Evolutionary conservation across 2,888 invertebrate species (phyloP), one percentile per base, ranked within the genome.

Genomic region (Penaeus monodon): DNA sequence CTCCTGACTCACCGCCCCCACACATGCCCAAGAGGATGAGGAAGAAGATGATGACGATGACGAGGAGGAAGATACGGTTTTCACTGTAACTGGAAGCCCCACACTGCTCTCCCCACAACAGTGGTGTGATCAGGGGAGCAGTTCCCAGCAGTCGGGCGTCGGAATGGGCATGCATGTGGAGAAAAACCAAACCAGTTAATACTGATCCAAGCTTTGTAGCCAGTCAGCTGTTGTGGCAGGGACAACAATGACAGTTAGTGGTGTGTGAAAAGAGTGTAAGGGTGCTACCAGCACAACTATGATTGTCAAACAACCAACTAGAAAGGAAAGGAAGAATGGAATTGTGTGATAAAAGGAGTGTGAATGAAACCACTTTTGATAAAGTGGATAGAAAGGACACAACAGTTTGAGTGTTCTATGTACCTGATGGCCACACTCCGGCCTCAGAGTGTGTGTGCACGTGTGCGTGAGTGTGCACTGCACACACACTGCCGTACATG

Each of bases 391-490:
- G 86, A 83, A 83, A 82, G 86, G 86, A 87, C 86, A 87, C 86
- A 83, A 81, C 83, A 83, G 86, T 83, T 83, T 87, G 86, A 87
- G 86, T 86, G 88, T 88, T 89, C 86, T 88, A 88, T 88, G 86
- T 86, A 89, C 86, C 88, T 86, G 89, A 88, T 76, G 88, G 86
- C 88, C 88, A 86, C 76, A 84, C 84, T 85, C 81, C 84, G 86
- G 88, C 89, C 89, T 89, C 88, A 88, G 89, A 89, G 77, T 84
- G 89, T 87, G 86, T 87, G 89, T 87, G 86, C 83, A 84, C 73
- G 74, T 82, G 88, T 82, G 83, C 85, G 57, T 79, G 74, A 57
- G 66, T 83, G 82, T 85, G 85, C 85, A 88, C 49, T 78, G 82
- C 73, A 85, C 85, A 85, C 82, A 83, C 83, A 83, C 85, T 83